These are phyloP conservation scores for Troilus luridus DNA, from an alignment of 2,888 invertebrate species.

Conservation along the genomic window DNA sequence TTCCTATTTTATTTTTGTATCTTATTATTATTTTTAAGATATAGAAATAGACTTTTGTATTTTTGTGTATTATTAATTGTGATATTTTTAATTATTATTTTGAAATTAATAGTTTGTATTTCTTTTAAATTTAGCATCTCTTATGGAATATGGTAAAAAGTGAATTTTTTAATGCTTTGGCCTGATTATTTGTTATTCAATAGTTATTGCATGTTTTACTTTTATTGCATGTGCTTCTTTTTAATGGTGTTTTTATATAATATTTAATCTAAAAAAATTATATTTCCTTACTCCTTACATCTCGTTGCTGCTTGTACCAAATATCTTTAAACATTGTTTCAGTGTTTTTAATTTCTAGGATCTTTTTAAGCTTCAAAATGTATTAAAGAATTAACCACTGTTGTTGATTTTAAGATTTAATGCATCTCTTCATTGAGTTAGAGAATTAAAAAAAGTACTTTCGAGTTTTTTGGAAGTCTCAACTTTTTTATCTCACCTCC, in stretches of 20 bases:
- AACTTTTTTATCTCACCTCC: no score
- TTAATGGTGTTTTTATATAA: not conserved
- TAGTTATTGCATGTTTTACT: not conserved
- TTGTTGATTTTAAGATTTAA: no score
- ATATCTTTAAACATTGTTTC: not conserved
- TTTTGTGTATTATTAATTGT: not conserved
- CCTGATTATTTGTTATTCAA: not conserved
- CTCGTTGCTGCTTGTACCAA: not conserved
- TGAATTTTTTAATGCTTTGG: not conserved
- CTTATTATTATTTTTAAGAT: not conserved
- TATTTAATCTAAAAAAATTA: not conserved
- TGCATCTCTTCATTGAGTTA: no score
- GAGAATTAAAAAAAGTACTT: no score
- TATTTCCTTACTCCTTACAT: not conserved
- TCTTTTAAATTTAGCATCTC: not conserved
- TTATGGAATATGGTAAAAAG: constrained; percentile 2
- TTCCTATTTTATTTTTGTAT: not conserved
- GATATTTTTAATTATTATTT: not conserved
- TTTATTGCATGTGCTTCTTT: not conserved
- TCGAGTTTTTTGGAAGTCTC: no score
- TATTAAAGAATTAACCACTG: no score
- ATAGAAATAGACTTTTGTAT: not conserved
- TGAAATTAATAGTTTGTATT: not conserved
- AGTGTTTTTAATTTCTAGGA: no score
- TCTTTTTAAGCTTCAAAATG: no score